Base-by-base conservation (phyloP, 2,888 invertebrate genomes). In the Herminia tarsipennalis region DNA sequence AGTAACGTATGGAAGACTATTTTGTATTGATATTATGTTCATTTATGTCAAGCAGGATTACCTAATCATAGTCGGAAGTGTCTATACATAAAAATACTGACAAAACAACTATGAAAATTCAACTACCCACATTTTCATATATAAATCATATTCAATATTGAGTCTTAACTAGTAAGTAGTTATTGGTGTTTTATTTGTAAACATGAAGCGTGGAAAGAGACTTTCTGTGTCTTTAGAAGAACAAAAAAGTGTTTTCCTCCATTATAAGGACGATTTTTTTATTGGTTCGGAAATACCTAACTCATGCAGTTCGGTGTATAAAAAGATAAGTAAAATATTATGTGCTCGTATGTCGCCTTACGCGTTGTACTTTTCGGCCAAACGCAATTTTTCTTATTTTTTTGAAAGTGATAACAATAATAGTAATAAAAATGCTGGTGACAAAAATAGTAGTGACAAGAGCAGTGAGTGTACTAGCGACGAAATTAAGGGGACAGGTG, bases 201-300 rank as follows among this genome's bases (percentile, higher is more conserved):
- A 14, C 14, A 44, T 27, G 37, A 44, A 37, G 36, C 44, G 37
- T 33, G 34, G 34, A 45, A 45, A 45, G 29, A 27, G 45, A 22
- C 25, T 45, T 28, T 44, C 44, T 18, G 44, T 38, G 27, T 28
- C 37, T 38, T 44, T 43, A 18, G 42, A 43, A 43, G 36, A 43
- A 43, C 43, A 45, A 34, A 45, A 37, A 16, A 35, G 22, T 45
- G 44, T 34, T 24, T 45, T 45, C 5, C 29, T 35, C 6, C 18
- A 46, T 8, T 46, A 25, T 35, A 16, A 35, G 16, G 34, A 24
- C 8, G 12, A 35, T 30, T 46, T 40, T 29, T 29, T 27, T 25
- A 10, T 16, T 9, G 29, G 10, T 16, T 29, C 27, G 13, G 24
- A 42, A 29, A 9, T 38, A 10, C 35, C 42, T 9, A 9, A 9